Evolutionary conservation across 2,797 vertebrate species (phyloP), one percentile per base, ranked within the genome.

Genomic region (Arremon brunneinucha): DNA sequence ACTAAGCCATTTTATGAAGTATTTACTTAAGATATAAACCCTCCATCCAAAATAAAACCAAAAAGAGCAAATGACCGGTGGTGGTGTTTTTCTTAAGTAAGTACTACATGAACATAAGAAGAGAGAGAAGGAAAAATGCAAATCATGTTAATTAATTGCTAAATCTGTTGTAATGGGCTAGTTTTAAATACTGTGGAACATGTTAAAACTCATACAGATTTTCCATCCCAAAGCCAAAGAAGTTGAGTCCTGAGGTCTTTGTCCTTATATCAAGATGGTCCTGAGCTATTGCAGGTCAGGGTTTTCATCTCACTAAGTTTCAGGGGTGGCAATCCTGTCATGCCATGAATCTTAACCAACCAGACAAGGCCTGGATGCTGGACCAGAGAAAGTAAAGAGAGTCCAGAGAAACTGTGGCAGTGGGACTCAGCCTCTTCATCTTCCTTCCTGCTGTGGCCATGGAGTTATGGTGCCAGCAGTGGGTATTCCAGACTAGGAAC

Each of bases 1-100:
- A 4, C 60, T 86, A 89, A 94, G 70, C 62, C 74, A 63, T 93
- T 85, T 87, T 88, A 67, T 83, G 88, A 79, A 55, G 55, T 92
- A 88, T 92, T 96, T 93, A 67, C 55, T 56, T 69, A 72, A 93
- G 55, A 84, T 83, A 59, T 41, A 78, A 93, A 49, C 37, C 19
- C 49, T 53, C 23, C 56, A 53, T 86, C 3, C 44, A 68, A 94
- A 96, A 80, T 67, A 94, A 80, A 93, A 56, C 35, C 20, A 82
- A 83, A 84, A 83, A 41, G 27, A 92, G 55, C 57, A 94, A 88
- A 91, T 44, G 52, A 95, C 47, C 52, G 13, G 34, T 82, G 77
- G 65, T 67, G 34, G 11, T 0, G 3, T 35, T 92, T 94, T 81
- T 27, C 32, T 19, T 91, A 78, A 91, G 89, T 84, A 87, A 81